Conservation (phyloP, 2,888 invertebrate genomes). For the Apoderus coryli region DNA sequence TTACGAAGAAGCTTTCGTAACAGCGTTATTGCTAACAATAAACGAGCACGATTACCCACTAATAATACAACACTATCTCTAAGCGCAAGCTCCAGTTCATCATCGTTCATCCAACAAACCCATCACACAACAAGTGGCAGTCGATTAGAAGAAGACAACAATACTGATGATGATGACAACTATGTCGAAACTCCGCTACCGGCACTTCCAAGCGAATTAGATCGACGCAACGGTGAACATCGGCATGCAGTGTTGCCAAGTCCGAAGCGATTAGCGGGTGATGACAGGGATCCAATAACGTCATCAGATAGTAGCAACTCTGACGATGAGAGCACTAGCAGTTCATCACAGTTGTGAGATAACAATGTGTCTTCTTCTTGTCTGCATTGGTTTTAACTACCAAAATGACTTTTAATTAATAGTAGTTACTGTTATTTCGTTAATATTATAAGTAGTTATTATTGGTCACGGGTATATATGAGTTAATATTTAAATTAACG, state of each 20-base stretch:
- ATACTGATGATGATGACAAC: slow-evolving; percentile 23
- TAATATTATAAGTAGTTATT: too few species aligned
- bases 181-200: slow-evolving; percentile 28
- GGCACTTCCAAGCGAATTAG: slow-evolving; percentile 31
- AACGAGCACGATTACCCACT: slow-evolving; percentile 32
- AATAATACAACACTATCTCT: slow-evolving; percentile 32
- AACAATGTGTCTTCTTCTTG: too few species aligned
- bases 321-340: slow-evolving; percentile 43
- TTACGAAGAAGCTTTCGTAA: slow-evolving; percentile 53
- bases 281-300: slow-evolving; percentile 55
- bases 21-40: slow-evolving; percentile 31
- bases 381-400: too few species aligned
- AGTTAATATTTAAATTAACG: too few species aligned
- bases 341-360: slow-evolving; percentile 33
- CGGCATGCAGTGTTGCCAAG: slow-evolving; percentile 27
- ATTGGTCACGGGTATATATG: too few species aligned
- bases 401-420: too few species aligned
- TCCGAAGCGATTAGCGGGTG: slow-evolving; percentile 53
- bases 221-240: slow-evolving; percentile 22
- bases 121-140: slow-evolving; percentile 18
- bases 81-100: slow-evolving; percentile 37
- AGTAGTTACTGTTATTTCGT: too few species aligned
- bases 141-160: slow-evolving; percentile 17
- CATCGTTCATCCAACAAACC: too few species aligned
- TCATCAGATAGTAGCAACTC: slow-evolving; percentile 47